phyloP scores from a whole-genome alignment of 2,113 vertebrate species.

The Cyanistes caeruleus region DNA sequence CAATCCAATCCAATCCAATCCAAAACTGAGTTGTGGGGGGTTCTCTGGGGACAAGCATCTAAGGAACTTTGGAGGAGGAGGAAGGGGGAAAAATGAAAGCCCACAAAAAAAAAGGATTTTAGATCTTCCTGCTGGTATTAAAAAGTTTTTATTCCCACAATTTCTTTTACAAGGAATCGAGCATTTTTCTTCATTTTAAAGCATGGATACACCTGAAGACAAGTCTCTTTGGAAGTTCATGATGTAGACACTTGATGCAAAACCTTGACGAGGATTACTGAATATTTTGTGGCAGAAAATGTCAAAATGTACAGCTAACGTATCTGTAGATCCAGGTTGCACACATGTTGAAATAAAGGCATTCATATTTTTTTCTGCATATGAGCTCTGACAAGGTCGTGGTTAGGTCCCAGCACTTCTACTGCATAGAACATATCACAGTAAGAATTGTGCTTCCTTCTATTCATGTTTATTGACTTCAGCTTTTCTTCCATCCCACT shows the following conservation, averaged over 20 bases:
- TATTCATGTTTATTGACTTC: background rate
- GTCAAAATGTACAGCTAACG: background rate
- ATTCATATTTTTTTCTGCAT: background rate
- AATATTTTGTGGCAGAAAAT: background rate
- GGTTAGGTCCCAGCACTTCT: background rate
- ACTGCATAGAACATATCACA: background rate
- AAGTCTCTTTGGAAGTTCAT: background rate
- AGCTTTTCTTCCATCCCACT: background rate
- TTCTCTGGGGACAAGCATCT: background rate
- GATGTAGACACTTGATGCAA: background rate
- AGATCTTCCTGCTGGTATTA: background rate
- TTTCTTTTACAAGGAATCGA: background rate
- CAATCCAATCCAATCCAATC: background rate
- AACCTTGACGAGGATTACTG: background rate
- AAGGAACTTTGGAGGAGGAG: background rate
- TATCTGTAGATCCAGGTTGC: background rate
- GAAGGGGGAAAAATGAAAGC: background rate
- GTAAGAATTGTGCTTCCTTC: background rate
- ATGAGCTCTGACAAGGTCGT: background rate
- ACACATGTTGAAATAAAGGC: background rate
- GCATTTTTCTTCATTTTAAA: background rate
- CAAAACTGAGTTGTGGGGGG: background rate
- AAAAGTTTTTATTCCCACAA: background rate
- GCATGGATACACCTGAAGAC: background rate
- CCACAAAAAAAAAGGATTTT: background rate